Percentiles rank a stretch among this genome's conserved stretches.
Evolutionary conservation across 2,888 invertebrate species (phyloP).

Genomic region (Formica aserva): DNA sequence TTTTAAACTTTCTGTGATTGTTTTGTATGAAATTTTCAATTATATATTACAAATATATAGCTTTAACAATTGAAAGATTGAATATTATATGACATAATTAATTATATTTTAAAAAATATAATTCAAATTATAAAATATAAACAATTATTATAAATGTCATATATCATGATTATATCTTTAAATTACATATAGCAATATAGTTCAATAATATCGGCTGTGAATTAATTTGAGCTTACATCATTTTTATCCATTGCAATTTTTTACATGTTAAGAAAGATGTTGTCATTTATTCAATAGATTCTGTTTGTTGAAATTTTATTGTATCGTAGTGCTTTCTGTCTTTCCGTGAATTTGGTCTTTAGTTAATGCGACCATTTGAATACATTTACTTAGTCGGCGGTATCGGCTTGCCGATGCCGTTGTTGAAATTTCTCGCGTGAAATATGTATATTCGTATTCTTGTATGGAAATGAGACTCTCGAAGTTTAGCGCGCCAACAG

Average conservation of each 20-base stretch:
- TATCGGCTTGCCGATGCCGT: slow-evolving; percentile 37
- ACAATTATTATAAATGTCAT: not conserved
- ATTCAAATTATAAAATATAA: not conserved
- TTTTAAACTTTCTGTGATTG: not conserved
- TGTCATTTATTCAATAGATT: not conserved
- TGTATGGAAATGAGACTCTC: slow-evolving; percentile 62
- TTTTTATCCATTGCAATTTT: not conserved
- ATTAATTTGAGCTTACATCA: not conserved
- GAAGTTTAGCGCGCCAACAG: slow-evolving; percentile 48
- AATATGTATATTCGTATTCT: slow-evolving; percentile 63
- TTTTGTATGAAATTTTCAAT: not conserved
- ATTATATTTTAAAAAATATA: not conserved
- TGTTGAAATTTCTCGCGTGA: slow-evolving; percentile 53
- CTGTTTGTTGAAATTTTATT: not conserved
- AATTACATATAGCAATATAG: not conserved
- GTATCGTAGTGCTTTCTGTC: not conserved
- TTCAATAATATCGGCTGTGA: not conserved
- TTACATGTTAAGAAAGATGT: not conserved
- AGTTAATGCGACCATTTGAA: slow-evolving; percentile 51
- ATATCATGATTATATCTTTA: not conserved
- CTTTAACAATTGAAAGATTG: not conserved
- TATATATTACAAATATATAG: not conserved
- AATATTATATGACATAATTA: not conserved
- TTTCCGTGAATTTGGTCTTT: slow-evolving; percentile 15
- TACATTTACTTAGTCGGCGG: slow-evolving; percentile 45